Conservation (phyloP, 1,140 invertebrate genomes). For the Mesaphorura yosii region DNA sequence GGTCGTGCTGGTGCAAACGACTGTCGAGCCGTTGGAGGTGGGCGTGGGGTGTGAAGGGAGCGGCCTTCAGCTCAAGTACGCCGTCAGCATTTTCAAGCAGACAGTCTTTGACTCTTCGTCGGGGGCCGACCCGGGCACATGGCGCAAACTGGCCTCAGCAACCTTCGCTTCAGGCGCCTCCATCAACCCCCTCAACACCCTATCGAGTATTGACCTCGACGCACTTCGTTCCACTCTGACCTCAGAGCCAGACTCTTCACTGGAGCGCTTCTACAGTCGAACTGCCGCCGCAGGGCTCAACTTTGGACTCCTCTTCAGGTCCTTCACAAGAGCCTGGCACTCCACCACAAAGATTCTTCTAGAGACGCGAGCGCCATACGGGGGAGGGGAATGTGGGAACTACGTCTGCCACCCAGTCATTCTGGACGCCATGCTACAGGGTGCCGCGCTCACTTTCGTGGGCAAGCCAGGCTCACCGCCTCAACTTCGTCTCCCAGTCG, state of each 20-base stretch:
- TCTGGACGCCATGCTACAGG: conserved; percentile 19
- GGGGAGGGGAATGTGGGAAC: too few relatives aligned
- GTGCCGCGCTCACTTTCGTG: conserved; percentile 3
- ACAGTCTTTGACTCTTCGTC: neutral
- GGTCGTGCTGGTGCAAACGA: neutral
- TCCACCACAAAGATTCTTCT: too few relatives aligned
- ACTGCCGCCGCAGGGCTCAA: too few relatives aligned
- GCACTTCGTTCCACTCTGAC: too few relatives aligned
- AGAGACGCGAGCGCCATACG: too few relatives aligned
- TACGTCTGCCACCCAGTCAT: conserved; percentile 17
- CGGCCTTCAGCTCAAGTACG: neutral
- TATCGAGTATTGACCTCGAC: too few relatives aligned
- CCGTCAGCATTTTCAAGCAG: neutral
- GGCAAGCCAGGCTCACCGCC: neutral
- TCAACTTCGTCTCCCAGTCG: conserved; percentile 1
- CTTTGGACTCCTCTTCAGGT: too few relatives aligned
- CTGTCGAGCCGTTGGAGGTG: neutral
- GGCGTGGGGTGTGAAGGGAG: conserved; percentile 1
- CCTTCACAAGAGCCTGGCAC: too few relatives aligned
- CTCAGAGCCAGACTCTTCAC: too few relatives aligned
- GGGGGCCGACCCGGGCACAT: neutral
- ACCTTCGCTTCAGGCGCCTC: neutral
- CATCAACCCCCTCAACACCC: neutral
- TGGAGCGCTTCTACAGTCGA: too few relatives aligned
- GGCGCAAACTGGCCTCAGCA: neutral